Percentiles rank a stretch among this genome's conserved stretches.
Evolutionary conservation across 2,888 invertebrate genomes (phyloP).

Genomic region (Pollenia angustigena): DNA sequence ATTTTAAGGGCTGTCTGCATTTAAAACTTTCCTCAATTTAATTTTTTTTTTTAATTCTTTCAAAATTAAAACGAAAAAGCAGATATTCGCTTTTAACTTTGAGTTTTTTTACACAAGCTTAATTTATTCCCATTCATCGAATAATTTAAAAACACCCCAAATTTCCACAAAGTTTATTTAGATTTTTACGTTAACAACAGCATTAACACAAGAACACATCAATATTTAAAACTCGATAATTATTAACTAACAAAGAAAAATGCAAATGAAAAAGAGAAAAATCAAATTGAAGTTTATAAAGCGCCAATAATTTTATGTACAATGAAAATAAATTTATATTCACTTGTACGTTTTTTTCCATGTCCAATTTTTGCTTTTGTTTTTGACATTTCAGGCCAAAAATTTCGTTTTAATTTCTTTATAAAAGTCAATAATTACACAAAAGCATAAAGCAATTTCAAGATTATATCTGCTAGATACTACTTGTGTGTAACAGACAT

Average conservation of each 20-base stretch:
- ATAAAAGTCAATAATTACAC: constrained; percentile 30
- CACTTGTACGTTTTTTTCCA: not conserved
- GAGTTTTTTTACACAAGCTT: not conserved
- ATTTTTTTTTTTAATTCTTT: no score
- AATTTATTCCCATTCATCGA: not conserved
- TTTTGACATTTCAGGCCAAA: not conserved
- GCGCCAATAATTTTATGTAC: not conserved
- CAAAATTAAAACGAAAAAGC: no score
- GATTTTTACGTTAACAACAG: constrained; percentile 6
- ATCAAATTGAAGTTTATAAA: constrained; percentile 7
- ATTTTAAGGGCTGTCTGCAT: no score
- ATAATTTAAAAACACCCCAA: not conserved
- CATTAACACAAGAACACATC: not conserved
- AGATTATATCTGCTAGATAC: constrained; percentile 29
- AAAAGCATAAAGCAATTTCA: constrained; percentile 24
- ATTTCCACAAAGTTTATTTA: not conserved
- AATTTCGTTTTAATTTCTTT: not conserved
- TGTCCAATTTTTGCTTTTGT: not conserved
- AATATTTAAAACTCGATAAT: constrained; percentile 25
- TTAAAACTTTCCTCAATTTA: not conserved
- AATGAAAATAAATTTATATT: no score
- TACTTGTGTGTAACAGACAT: not conserved
- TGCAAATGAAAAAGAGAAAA: no score
- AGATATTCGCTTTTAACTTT: not conserved
- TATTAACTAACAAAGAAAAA: not conserved